Conservation (phyloP, 2,113 vertebrate genomes). For the Pterocles burchelli region DNA sequence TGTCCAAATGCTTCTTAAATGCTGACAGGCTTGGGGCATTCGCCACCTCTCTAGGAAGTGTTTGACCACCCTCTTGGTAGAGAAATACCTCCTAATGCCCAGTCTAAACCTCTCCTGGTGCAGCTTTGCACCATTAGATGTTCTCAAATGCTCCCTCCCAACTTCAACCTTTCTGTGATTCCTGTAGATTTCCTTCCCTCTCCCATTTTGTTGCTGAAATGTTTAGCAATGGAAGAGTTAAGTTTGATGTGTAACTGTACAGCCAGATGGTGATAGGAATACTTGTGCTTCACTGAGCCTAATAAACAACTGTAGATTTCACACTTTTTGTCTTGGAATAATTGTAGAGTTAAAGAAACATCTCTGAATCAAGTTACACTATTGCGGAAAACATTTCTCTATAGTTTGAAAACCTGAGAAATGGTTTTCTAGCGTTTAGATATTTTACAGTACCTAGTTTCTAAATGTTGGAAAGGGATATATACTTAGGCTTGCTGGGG, state of each 20-base stretch:
- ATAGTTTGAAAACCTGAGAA: neutral
- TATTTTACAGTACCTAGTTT: neutral
- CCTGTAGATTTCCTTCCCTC: neutral
- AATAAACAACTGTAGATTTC: neutral
- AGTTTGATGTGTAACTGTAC: neutral
- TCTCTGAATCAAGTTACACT: neutral
- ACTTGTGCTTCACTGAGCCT: neutral
- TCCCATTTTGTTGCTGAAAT: neutral
- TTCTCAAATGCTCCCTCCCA: neutral
- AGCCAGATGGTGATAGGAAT: neutral
- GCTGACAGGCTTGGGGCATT: no score
- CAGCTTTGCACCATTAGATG: neutral
- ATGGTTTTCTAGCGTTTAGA: neutral
- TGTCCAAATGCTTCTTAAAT: no score
- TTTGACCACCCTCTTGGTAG: no score
- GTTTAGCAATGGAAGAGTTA: neutral
- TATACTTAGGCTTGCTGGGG: neutral
- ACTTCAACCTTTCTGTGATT: neutral
- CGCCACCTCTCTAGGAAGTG: no score
- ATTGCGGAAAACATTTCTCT: neutral
- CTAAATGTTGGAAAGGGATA: neutral
- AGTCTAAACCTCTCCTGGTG: no score
- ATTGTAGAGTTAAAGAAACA: neutral
- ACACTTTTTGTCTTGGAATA: neutral
- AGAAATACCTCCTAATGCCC: no score